Evolutionary conservation across 92 coral and sea anemone genomes (phyloP).

Genomic region (Porites evermanni): DNA sequence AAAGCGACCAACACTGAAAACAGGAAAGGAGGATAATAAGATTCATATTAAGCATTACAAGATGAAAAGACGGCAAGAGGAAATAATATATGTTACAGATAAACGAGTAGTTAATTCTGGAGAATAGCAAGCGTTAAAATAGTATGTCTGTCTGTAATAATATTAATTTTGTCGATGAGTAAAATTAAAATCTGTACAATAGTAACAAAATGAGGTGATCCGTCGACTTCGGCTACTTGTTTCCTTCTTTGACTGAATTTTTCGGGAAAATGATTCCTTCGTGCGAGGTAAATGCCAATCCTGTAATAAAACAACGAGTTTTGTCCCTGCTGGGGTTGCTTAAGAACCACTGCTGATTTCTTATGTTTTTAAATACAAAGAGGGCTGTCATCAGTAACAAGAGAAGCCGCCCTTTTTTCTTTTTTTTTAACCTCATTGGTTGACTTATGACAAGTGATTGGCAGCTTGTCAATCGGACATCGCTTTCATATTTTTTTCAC

Average conservation of each 20-base stretch:
- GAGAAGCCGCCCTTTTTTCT: background rate
- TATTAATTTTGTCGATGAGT: background rate
- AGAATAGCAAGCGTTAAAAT: background rate
- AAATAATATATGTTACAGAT: background rate
- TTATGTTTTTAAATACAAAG: conserved; percentile 15
- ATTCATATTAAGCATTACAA: too few species aligned
- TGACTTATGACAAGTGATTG: background rate
- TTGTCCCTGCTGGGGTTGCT: conserved; percentile 25
- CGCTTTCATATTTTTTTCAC: background rate
- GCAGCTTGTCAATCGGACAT: background rate
- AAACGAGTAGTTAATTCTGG: background rate
- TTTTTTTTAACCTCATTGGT: conserved; percentile 16
- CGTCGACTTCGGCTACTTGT: background rate
- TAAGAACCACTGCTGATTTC: background rate
- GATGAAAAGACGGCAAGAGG: conserved; percentile 4
- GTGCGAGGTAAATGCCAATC: background rate
- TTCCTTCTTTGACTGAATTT: background rate
- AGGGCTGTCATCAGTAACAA: background rate
- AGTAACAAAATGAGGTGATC: conserved; percentile 29
- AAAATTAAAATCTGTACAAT: conserved; percentile 20
- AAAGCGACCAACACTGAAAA: conserved; percentile 13
- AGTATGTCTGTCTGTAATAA: conserved; percentile 7
- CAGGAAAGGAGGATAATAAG: background rate
- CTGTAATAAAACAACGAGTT: background rate
- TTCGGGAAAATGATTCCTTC: background rate